phyloP scores from a whole-genome alignment of 2,113 vertebrate genomes.

The Scomber colias region DNA sequence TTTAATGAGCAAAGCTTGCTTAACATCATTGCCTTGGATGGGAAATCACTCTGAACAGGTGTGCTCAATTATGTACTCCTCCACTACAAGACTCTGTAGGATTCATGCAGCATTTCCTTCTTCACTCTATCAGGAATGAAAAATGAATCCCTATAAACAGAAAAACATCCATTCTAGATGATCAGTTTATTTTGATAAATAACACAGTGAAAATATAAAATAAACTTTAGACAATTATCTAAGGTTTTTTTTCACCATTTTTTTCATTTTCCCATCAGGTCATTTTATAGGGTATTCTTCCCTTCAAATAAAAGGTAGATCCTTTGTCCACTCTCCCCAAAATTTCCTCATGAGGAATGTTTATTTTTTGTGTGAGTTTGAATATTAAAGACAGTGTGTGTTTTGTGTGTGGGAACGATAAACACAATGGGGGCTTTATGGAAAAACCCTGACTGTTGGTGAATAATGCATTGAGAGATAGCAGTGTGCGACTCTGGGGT shows the following conservation, averaged over 20 bases:
- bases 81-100: neutral
- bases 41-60: conserved; percentile 19
- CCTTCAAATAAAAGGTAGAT: conserved; percentile 3
- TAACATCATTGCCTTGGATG: neutral
- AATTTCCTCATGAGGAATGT: neutral
- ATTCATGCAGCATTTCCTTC: neutral
- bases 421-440: neutral
- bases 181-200: neutral
- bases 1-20: neutral
- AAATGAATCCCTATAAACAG: neutral
- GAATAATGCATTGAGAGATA: conserved; percentile 31
- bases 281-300: neutral
- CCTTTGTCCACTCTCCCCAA: neutral
- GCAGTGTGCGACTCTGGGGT: conserved; percentile 28
- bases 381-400: neutral
- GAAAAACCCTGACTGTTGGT: neutral
- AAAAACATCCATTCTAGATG: too few species aligned
- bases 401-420: neutral
- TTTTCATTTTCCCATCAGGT: neutral
- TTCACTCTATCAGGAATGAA: neutral
- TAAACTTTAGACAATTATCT: too few species aligned
- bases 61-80: conserved; percentile 26
- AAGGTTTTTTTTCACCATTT: neutral
- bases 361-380: neutral
- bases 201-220: neutral